phyloP scores from a whole-genome alignment of 37 sponge, comb jelly and placozoan species.

The Chondrilla cf. caribensis region DNA sequence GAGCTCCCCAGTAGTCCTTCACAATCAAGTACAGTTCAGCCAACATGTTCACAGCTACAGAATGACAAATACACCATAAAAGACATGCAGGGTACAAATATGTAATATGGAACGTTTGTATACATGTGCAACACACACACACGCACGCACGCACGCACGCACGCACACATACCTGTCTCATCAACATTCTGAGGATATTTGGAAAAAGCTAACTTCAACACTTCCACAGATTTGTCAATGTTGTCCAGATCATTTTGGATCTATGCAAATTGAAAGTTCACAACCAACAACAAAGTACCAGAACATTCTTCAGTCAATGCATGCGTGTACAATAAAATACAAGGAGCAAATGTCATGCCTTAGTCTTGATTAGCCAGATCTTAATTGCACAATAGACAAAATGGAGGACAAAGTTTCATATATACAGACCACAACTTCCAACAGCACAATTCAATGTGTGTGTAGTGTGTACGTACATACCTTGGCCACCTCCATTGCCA shows the following conservation, averaged over 20 bases:
- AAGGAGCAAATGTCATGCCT: too few species aligned
- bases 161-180: conserved; percentile 39
- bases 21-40: conserved; percentile 68
- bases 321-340: too few species aligned
- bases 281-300: background rate
- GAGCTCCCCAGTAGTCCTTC: conserved; percentile 51
- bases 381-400: too few species aligned
- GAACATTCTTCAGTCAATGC: too few species aligned
- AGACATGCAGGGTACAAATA: too few species aligned
- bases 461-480: conserved; percentile 20
- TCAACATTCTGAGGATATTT: conserved; percentile 33
- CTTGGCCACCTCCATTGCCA: conserved; percentile 62
- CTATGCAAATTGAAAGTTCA: conserved; percentile 8
- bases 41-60: conserved; percentile 61
- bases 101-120: too few species aligned
- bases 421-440: background rate
- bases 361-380: too few species aligned
- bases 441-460: background rate
- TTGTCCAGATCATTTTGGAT: conserved; percentile 41
- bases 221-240: conserved; percentile 42
- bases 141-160: conserved; percentile 16
- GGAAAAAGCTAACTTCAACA: conserved; percentile 32
- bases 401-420: too few species aligned
- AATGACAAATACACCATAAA: too few species aligned
- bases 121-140: conserved; percentile 24